phyloP scores from a whole-genome alignment of 2,113 vertebrate genomes.

The Synodontis membranacea region DNA sequence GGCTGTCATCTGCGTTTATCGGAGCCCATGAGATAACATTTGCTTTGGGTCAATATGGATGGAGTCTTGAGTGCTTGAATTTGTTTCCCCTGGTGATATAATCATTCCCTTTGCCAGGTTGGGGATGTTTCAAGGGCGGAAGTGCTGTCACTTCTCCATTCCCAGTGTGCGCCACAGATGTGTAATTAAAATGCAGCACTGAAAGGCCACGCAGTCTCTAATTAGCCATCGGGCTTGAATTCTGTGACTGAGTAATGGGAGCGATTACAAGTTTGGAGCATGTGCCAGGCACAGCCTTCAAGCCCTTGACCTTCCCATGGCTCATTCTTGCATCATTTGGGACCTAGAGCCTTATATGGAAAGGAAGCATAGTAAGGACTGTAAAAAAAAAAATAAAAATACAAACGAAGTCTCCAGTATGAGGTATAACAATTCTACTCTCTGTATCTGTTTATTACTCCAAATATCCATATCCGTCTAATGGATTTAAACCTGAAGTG shows the following conservation, averaged over 20 bases:
- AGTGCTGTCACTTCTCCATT: conserved; percentile 50
- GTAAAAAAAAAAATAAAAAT: background rate
- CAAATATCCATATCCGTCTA: background rate
- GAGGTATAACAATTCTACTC: background rate
- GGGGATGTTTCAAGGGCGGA: conserved; percentile 25
- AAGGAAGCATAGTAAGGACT: too few relatives aligned
- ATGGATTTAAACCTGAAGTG: background rate
- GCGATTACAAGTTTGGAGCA: conserved; percentile 75
- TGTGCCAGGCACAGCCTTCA: conserved; percentile 57
- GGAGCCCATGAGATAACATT: conserved; percentile 26
- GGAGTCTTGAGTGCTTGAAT: background rate
- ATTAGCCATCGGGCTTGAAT: conserved; percentile 72
- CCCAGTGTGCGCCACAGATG: conserved; percentile 42
- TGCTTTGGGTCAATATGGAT: conserved; percentile 32
- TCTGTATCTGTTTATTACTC: background rate
- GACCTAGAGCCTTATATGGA: background rate
- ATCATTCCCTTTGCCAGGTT: conserved; percentile 31
- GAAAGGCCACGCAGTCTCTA: conserved; percentile 68
- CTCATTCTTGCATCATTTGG: background rate
- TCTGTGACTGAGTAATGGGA: conserved; percentile 72
- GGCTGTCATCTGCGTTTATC: background rate
- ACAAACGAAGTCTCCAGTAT: background rate
- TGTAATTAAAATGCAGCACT: conserved; percentile 66
- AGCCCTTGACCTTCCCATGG: conserved; percentile 30
- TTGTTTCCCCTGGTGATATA: conserved; percentile 13